Conservation (phyloP, 1,140 invertebrate species). For the Eumaeus atala region DNA sequence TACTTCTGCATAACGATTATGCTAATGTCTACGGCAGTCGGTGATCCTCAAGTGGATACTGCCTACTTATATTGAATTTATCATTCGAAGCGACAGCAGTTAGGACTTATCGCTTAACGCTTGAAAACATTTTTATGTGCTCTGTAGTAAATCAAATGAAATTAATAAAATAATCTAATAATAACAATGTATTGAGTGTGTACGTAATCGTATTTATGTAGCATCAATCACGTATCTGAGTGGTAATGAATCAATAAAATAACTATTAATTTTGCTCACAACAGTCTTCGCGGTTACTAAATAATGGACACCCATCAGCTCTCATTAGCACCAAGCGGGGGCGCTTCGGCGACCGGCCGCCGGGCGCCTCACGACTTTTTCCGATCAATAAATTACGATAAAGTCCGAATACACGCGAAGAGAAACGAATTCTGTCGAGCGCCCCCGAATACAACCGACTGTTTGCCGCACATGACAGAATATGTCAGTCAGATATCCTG, state of each 20-base stretch:
- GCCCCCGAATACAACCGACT: conserved; percentile 33
- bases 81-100: too few relatives aligned
- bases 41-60: too few relatives aligned
- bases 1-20: too few relatives aligned
- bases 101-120: too few relatives aligned
- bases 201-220: conserved; percentile 14
- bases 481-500: conserved; percentile 56
- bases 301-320: conserved; percentile 66
- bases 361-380: conserved; percentile 43
- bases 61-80: too few relatives aligned
- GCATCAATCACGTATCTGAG: conserved; percentile 59
- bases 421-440: conserved; percentile 31
- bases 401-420: conserved; percentile 16
- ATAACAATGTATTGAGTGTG: too few relatives aligned
- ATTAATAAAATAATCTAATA: too few relatives aligned
- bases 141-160: too few relatives aligned
- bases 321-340: conserved; percentile 55
- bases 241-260: conserved; percentile 66
- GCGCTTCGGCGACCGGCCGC: conserved; percentile 59
- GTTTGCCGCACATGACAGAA: conserved; percentile 55
- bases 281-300: conserved; percentile 50
- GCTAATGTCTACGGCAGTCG: too few relatives aligned
- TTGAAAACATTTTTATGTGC: too few relatives aligned
- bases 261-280: conserved; percentile 62
- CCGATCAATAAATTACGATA: conserved; percentile 47